Percentiles rank a stretch among this genome's conserved stretches.
Conservation (phyloP, 2,888 invertebrate genomes). For the Melipona bicolor region DNA sequence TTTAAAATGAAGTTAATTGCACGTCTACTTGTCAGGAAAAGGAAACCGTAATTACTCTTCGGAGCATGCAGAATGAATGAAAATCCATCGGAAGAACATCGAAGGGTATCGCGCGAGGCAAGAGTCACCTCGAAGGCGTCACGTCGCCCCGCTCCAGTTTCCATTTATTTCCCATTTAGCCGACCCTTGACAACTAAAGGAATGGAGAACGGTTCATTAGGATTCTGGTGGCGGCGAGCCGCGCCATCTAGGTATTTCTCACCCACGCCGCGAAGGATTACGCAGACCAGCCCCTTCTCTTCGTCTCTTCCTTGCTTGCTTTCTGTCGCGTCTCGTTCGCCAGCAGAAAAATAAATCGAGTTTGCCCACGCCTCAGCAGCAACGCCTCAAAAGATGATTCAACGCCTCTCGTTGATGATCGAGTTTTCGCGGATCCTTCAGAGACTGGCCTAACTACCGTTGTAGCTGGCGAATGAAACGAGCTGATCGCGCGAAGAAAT, state of each 20-base stretch:
- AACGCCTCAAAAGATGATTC: too few relatives aligned
- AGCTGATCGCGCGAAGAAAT: slow-evolving; percentile 22
- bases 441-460: not conserved
- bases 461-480: slow-evolving; percentile 2
- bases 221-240: slow-evolving; percentile 24
- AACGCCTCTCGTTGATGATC: slow-evolving; percentile 14
- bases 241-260: slow-evolving; percentile 18
- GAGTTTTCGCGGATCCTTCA: slow-evolving; percentile 31
- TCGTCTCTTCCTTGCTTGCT: not conserved
- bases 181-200: not conserved
- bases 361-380: slow-evolving; percentile 31
- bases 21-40: too few relatives aligned
- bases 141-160: not conserved
- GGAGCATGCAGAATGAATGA: not conserved
- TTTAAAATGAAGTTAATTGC: too few relatives aligned
- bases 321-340: not conserved
- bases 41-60: too few relatives aligned
- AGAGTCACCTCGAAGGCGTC: not conserved
- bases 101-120: not conserved
- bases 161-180: slow-evolving; percentile 28
- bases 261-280: slow-evolving; percentile 3
- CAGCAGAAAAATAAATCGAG: slow-evolving; percentile 38
- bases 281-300: not conserved
- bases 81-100: not conserved
- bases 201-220: slow-evolving; percentile 34